Evolutionary conservation across 2,888 invertebrate species (phyloP), one percentile per base, ranked within the genome.

Genomic region (Adineta ricciae): DNA sequence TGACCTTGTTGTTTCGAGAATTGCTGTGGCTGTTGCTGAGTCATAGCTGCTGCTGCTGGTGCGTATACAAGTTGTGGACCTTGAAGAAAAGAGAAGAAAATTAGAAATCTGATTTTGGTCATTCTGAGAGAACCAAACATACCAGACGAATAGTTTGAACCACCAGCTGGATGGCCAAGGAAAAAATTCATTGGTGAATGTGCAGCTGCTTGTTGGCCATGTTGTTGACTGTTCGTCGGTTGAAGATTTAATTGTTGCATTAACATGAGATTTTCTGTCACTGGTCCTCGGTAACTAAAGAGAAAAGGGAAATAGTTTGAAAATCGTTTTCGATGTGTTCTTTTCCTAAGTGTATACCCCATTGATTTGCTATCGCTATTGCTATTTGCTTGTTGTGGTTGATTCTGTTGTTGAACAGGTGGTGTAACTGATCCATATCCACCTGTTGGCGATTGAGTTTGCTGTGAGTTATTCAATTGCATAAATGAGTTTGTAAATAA

Each of bases 331-430:
- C 0, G n/a, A n/a, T 56, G 1, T 56, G 2, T n/a, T 46, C 46
- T 50, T 50, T 50, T 50, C 14, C 3, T 7, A 50, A 27, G 14
- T 56, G 8, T 64, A 14, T 64, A 64, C 64, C 32, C 32, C 32
- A 64, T 32, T 36, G 32, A 5, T 64, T 64, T 64, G 32, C 32
- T 64, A 19, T 64, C 64, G 32, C 32, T 64, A 32, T 32, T 64
- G 32, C 32, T 64, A 32, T 32, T 64, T 64, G 16, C 19, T 16
- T 64, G 64, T 64, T 64, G 64, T 56, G n/a, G 56, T 56, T 56
- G 56, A 56, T 56, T 56, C 14, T 56, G 56, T 38, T 38, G 73
- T 78, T 41, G 78, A 78, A 78, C 78, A 41, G 78, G 78, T n/a
- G 78, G 78, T 78, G 78, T 78, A 16, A 78, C 41, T 1, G 78